Base-by-base conservation (phyloP, 2,113 vertebrate species). In the Centrocercus urophasianus region DNA sequence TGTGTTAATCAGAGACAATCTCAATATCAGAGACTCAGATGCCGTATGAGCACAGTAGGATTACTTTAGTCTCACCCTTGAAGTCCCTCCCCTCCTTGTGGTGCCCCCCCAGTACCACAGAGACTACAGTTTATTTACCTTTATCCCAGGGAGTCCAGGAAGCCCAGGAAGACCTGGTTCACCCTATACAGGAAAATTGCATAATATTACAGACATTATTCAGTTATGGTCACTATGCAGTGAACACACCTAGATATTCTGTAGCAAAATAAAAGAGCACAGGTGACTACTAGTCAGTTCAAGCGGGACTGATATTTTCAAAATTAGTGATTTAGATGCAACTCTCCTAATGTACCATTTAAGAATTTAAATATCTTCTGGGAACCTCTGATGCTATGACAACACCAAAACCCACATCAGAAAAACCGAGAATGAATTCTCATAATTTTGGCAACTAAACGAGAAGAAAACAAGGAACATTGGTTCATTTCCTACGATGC, bases 131-230 rank as follows among this genome's bases (percentile, higher is more conserved):
- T 83, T 97, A 98, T 98, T 99, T 99, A 99, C 99, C 99, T 99
- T 99, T 98, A 99, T 99, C 96, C 99, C 99, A 96, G 99, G 99
- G 95, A 99, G 99, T 99, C 99, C 99, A 98, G 99, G 99, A 97
- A 99, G 99, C 98, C 99, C 99, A 98, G 99, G 99, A 97, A 99
- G 99, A 98, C 99, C 99, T 98, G 99, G 99, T 98, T 99, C 99
- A 98, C 99, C 99, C 99, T 99, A 98, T 92, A 98, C 56, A 98
- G 98, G 98, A 99, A 99, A 98, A 99, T 98, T 98, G 98, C 97
- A 98, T 97, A 97, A 98, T 75, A 98, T 99, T 99, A 99, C 97
- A 99, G 98, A 97, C 45, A 92, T 92, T 75, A 95, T 86, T 95
- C 94, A 94, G 78, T 91, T 78, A 92, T 2, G 45, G 34, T 93